Base-by-base conservation (phyloP, 2,797 vertebrate genomes). In the Periparus ater region DNA sequence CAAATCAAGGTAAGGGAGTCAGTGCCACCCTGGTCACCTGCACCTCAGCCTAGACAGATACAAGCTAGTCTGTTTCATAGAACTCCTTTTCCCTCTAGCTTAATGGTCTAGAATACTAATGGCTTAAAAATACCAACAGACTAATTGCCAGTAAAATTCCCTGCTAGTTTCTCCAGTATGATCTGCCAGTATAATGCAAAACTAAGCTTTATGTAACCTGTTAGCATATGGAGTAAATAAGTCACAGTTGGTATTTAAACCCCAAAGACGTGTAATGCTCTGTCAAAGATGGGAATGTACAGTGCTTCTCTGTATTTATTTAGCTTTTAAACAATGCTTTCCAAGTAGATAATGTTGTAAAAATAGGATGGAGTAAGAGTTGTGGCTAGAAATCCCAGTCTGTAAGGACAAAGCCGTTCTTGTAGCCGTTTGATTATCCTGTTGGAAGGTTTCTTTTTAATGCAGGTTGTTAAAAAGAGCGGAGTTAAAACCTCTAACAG, bases 1-100 rank as follows among this genome's bases (percentile, higher is more conserved):
- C 98, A 68, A 97, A 98, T 75, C 98, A 98, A 89, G 98, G 99
- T 99, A 98, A 98, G 98, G 94, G 79, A 61, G 18, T 61, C 61
- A n/a, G n/a, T 4, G 54, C 72, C 29, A 10, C 60, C 36, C 21
- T 65, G 53, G 22, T 58, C 68, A 57, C 57, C 42, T 32, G 74
- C 60, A 78, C 65, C 42, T 84, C 72, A 57, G 30, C 7, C 0
- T 67, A 89, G 84, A 22, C 2, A 25, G 44, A 9, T 36, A 40
- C n/a, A 21, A 85, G 60, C 63, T 84, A 95, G 80, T 54, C 32
- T 86, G 63, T 81, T 73, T 63, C 20, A 48, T 80, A 95, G 86
- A 73, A 23, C 29, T 89, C 83, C 68, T 91, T 71, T 82, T 75
- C 68, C 85, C 50, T 82, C 67, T 79, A 95, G 89, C 91, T 82